Evolutionary conservation across 2,797 vertebrate species (phyloP).

Genomic region (Galago senegalensis): DNA sequence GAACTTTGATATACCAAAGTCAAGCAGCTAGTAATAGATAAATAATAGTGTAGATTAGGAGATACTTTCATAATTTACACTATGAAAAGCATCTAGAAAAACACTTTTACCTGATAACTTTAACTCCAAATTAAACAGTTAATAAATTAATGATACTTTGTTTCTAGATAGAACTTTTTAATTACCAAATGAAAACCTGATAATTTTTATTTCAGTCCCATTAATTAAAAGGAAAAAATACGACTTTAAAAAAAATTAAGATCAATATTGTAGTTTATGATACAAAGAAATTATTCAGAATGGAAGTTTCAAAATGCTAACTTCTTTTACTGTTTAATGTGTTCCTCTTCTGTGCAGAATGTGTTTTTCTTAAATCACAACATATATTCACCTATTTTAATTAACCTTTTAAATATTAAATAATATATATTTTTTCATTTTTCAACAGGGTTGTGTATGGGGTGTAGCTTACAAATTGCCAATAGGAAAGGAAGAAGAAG

Average conservation of each 20-base stretch:
- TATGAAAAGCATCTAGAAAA: slow-evolving; percentile 34
- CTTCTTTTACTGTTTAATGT: slow-evolving; percentile 57
- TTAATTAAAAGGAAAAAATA: slow-evolving; percentile 38
- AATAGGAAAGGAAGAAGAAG: slow-evolving; percentile 94
- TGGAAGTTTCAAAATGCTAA: slow-evolving; percentile 57
- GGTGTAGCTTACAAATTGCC: slow-evolving; percentile 97
- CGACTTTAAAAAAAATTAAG: not conserved
- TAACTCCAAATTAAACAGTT: slow-evolving; percentile 49
- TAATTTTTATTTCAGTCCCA: slow-evolving; percentile 36
- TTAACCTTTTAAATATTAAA: slow-evolving; percentile 56
- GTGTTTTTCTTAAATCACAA: slow-evolving; percentile 24
- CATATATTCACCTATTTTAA: slow-evolving; percentile 48
- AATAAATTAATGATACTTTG: not conserved
- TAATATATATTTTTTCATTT: slow-evolving; percentile 73
- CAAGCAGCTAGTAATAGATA: slow-evolving; percentile 44
- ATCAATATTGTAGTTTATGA: not conserved
- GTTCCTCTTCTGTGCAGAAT: not conserved
- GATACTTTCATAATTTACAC: slow-evolving; percentile 63
- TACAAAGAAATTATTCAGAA: slow-evolving; percentile 52
- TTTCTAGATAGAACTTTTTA: slow-evolving; percentile 56
- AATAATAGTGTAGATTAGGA: slow-evolving; percentile 46
- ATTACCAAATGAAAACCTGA: slow-evolving; percentile 42
- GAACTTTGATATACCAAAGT: slow-evolving; percentile 12
- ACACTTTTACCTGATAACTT: slow-evolving; percentile 18
- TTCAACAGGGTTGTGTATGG: slow-evolving; percentile 95